These are phyloP conservation scores for Cranoglanis bouderius DNA, from an alignment of 2,113 vertebrate species.

Conservation along the genomic window DNA sequence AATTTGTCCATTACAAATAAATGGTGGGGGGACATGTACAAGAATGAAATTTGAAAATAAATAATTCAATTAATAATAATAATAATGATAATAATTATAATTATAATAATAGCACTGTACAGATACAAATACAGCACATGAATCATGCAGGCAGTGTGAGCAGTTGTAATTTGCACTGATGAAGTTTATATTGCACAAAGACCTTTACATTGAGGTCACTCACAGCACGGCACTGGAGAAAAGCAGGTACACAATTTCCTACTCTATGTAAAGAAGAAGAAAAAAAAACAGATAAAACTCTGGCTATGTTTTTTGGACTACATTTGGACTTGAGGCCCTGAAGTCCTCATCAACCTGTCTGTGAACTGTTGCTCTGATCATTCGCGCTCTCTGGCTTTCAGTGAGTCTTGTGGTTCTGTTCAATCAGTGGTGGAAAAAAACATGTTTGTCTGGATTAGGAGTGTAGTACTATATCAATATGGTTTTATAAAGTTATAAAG, in stretches of 20 bases:
- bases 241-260: background rate
- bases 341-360: background rate
- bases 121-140: background rate
- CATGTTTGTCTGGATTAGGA: background rate
- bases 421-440: background rate
- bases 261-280: background rate
- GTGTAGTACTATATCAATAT: background rate
- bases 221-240: background rate
- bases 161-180: background rate
- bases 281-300: background rate
- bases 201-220: background rate
- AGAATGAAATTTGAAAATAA: too few relatives aligned
- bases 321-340: background rate
- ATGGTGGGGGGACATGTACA: background rate
- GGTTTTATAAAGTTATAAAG: background rate
- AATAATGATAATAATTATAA: background rate
- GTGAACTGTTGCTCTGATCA: conserved; percentile 1
- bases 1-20: too few relatives aligned
- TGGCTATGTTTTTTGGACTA: background rate
- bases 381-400: background rate
- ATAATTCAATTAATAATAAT: too few relatives aligned
- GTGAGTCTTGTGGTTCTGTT: background rate
- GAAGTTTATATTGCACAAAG: background rate
- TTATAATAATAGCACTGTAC: background rate
- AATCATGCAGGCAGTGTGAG: background rate